Base-by-base conservation (phyloP, 1,140 invertebrate species). In the Drosophila eugracilis region DNA sequence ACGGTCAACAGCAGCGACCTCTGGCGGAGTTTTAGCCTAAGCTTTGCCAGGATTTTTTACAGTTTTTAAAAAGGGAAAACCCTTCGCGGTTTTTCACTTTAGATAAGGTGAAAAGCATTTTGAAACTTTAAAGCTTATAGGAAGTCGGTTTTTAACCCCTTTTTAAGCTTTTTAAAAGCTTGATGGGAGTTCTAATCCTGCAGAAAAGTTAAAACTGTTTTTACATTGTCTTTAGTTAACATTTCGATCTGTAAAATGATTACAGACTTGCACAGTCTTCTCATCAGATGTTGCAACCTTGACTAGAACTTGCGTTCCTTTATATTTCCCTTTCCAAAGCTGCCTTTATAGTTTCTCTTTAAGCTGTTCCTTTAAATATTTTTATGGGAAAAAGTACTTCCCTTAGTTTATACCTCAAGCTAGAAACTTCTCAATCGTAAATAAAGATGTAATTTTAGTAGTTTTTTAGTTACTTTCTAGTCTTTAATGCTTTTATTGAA, bases 1-100 rank as follows among this genome's bases (percentile, higher is more conserved):
- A 67, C 44, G 10, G 1, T 4, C 3, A 0, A 5, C n/a, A 4
- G 1, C 19, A 50, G 28, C 21, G 63, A 42, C 63, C 19, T 66
- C 63, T 52, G 37, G 10, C 26, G 37, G 30, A 10, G 6, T 12
- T 63, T 24, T 21, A 12, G 5, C 2, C 0, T 7, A 34, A 67
- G 21, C 7, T 66, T 34, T 34, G 1, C 0, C 0, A 4, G n/a
- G n/a, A 24, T 14, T 9, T n/a, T 41, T 4, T 4, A 14, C 9
- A 6, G 0, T 10, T 12, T n/a, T n/a, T n/a, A n/a, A n/a, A n/a
- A 32, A 32, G 10, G 30, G 30, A 15, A 22, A 49, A 10, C 19
- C 14, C 1, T 1, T 3, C 4, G 4, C 2, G 9, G 3, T 9
- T 14, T n/a, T 9, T 1, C n/a, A 14, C 19, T 22, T 42, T 42